These are phyloP conservation scores for Cantharis nigra DNA, from an alignment of 2,888 invertebrate genomes.

Conservation along the genomic window DNA sequence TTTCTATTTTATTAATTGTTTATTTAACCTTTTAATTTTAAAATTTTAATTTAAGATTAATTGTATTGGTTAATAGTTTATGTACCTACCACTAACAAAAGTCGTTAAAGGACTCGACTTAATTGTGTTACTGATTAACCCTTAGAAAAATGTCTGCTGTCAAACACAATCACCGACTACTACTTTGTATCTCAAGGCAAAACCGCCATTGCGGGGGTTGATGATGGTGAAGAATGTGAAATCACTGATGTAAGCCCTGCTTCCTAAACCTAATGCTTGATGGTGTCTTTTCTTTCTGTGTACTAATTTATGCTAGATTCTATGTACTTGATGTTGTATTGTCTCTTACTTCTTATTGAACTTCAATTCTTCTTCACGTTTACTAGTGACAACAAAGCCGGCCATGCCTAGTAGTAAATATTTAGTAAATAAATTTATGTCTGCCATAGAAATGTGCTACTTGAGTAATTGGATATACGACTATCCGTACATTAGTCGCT, in stretches of 20 bases:
- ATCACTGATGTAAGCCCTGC: conserved; percentile 85
- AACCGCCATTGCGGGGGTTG: conserved; percentile 91
- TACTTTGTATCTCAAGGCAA: conserved; percentile 96
- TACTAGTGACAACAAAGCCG: background rate
- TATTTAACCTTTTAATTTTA: background rate
- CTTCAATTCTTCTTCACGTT: background rate
- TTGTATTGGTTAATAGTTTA: too few relatives aligned
- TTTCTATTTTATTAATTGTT: background rate
- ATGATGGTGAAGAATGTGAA: conserved; percentile 91
- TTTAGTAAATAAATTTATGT: conserved; percentile 34
- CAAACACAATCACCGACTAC: conserved; percentile 92
- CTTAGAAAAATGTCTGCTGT: conserved; percentile 78
- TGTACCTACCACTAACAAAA: background rate
- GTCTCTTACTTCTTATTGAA: background rate
- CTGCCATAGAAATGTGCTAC: conserved; percentile 76
- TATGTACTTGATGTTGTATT: background rate
- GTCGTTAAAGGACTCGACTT: conserved; percentile 32
- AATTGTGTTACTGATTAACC: conserved; percentile 31
- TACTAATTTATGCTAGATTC: background rate
- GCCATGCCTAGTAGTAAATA: conserved; percentile 22
- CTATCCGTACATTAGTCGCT: conserved; percentile 92
- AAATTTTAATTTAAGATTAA: too few relatives aligned
- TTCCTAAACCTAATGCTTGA: background rate
- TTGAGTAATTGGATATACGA: conserved; percentile 83
- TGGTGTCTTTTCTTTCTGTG: background rate